A percentile compares a stretch with the other conserved stretches of the same genome.
phyloP scores from a whole-genome alignment of 2,888 invertebrate genomes.

The Gortyna flavago region DNA sequence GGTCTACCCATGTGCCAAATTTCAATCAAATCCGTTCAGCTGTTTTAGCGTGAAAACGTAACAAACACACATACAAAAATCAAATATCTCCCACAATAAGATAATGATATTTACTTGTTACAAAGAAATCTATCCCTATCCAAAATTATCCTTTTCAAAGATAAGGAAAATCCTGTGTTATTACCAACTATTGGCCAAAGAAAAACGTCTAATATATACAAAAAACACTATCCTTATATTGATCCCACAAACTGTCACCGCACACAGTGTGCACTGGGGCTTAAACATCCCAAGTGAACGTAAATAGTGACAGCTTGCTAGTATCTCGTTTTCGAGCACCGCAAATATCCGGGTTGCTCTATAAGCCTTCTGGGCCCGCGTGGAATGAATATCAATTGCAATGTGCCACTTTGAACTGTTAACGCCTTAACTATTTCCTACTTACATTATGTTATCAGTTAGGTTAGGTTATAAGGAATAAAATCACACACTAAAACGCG shows the following conservation, averaged over 20 bases:
- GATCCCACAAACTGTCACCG: neutral
- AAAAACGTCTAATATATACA: neutral
- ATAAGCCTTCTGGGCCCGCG: slow-evolving; percentile 1
- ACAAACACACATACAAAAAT: too few relatives aligned
- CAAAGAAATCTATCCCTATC: neutral
- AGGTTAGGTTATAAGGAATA: too few relatives aligned
- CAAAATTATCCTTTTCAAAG: neutral
- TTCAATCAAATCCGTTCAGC: too few relatives aligned
- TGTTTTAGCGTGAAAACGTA: too few relatives aligned
- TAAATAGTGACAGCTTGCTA: slow-evolving; percentile 41
- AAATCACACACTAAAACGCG: neutral
- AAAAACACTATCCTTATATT: neutral
- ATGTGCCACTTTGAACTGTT: neutral
- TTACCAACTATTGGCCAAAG: neutral
- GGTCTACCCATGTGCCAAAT: too few relatives aligned
- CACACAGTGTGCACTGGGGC: slow-evolving; percentile 27
- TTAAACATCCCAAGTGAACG: slow-evolving; percentile 38
- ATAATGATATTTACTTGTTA: neutral
- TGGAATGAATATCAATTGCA: slow-evolving; percentile 33
- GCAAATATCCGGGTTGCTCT: slow-evolving; percentile 36
- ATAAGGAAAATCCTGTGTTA: neutral
- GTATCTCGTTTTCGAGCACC: slow-evolving; percentile 35
- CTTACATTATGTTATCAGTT: neutral
- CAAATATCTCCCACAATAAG: too few relatives aligned
- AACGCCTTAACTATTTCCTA: neutral